phyloP scores from a whole-genome alignment of 2,113 vertebrate species.

The Hypanus sabinus region DNA sequence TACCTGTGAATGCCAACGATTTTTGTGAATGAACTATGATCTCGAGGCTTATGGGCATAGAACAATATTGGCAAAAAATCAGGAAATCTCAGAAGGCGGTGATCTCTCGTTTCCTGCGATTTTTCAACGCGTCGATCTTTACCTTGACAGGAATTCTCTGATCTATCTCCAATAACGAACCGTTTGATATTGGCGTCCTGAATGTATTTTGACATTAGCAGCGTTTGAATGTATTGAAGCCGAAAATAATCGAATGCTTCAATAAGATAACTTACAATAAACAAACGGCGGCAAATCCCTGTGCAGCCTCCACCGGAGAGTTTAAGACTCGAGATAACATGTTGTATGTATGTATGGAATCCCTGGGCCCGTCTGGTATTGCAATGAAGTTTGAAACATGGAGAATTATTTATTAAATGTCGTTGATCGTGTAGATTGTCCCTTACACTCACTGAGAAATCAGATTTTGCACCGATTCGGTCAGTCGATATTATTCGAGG shows the following conservation, averaged over 20 bases:
- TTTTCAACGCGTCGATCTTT: background rate
- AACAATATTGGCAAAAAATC: too few relatives aligned
- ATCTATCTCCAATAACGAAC: background rate
- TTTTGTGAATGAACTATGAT: background rate
- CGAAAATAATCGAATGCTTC: background rate
- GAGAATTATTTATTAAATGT: background rate
- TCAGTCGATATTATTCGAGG: background rate
- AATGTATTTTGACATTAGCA: background rate
- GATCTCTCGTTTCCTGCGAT: background rate
- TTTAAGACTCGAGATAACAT: background rate
- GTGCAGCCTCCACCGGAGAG: background rate
- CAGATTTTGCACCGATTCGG: background rate
- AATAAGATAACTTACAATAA: background rate
- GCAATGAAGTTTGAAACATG: too few relatives aligned
- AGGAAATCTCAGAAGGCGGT: background rate
- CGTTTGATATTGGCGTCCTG: background rate
- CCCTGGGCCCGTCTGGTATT: background rate
- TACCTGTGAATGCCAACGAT: background rate
- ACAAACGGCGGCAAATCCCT: background rate
- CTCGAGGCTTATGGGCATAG: background rate
- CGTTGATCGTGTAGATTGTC: background rate
- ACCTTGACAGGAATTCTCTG: slow-evolving; percentile 10
- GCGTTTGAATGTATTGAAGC: background rate
- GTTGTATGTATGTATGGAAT: too few relatives aligned
- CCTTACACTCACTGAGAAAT: too few relatives aligned